A percentile compares a stretch with the other conserved stretches of the same genome.
These are phyloP conservation scores for Plagiodera versicolora DNA, from an alignment of 2,888 invertebrate genomes.

Conservation along the genomic window DNA sequence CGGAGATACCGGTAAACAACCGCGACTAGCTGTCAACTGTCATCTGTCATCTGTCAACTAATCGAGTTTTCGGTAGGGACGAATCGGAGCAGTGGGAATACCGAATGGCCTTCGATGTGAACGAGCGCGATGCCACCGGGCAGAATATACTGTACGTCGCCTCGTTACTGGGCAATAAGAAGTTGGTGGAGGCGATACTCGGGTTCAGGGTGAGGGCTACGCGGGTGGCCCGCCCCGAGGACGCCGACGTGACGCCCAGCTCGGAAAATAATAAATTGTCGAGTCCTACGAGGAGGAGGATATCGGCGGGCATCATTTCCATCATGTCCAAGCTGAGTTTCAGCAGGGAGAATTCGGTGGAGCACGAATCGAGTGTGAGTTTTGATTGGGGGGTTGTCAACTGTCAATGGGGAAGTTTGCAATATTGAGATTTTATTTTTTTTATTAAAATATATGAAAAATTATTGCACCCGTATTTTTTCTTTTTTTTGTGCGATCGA, in stretches of 20 bases:
- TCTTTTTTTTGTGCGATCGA: no score
- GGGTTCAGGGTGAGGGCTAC: conserved; percentile 68
- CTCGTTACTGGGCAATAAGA: conserved; percentile 78
- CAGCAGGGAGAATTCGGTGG: conserved; percentile 57
- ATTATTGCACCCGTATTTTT: no score
- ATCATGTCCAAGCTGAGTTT: conserved; percentile 82
- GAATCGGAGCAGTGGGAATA: conserved; percentile 78
- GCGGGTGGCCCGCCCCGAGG: conserved; percentile 45
- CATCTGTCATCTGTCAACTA: no score
- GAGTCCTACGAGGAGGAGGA: conserved; percentile 69
- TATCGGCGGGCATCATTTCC: conserved; percentile 86
- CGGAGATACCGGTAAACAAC: conserved; percentile 60
- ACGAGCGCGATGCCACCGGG: conserved; percentile 85
- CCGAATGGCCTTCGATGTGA: conserved; percentile 88
- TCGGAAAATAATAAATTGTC: conserved; percentile 44
- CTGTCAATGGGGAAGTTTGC: no score
- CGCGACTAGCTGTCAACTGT: no score
- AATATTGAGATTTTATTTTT: no score
- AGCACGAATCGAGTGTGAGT: conserved; percentile 44
- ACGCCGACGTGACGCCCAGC: conserved; percentile 51
- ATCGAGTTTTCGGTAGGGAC: no score
- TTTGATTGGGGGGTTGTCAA: no score
- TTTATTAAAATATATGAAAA: no score
- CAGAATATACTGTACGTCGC: conserved; percentile 91
- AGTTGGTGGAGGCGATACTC: conserved; percentile 75